Conservation (phyloP, 1,140 invertebrate genomes). For the Marisa cornuarietis region DNA sequence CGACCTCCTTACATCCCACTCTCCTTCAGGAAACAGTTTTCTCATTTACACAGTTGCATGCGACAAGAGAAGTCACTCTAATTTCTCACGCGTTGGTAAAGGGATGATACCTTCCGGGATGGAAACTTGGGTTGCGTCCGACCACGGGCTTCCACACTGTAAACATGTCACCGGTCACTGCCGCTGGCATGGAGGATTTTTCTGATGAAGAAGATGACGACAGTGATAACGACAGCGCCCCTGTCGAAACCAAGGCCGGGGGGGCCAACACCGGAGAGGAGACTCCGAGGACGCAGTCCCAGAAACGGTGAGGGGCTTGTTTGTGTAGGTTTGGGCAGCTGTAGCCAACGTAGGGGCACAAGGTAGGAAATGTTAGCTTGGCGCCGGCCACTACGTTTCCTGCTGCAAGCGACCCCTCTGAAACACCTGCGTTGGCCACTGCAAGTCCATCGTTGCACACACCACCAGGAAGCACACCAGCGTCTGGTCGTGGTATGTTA, state of each 20-base stretch:
- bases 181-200: neutral
- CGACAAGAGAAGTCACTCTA: too few relatives aligned
- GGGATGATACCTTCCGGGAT: conserved; percentile 1
- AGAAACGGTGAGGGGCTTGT: conserved; percentile 1
- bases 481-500: neutral
- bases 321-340: conserved; percentile 18
- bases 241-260: neutral
- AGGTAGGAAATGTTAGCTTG: neutral
- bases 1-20: too few relatives aligned
- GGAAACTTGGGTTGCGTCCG: neutral
- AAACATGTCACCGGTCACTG: neutral
- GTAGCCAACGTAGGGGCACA: conserved; percentile 24
- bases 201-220: neutral
- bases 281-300: conserved; percentile 18
- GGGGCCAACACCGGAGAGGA: neutral
- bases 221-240: neutral
- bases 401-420: neutral
- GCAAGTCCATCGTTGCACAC: neutral
- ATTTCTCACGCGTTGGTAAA: conserved; percentile 1
- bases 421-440: neutral
- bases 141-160: neutral
- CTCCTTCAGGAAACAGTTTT: too few relatives aligned
- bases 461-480: neutral
- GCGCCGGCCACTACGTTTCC: neutral
- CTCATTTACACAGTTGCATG: too few relatives aligned